Evolutionary conservation across 2,888 invertebrate species (phyloP), one percentile per base, ranked within the genome.

Genomic region (Quadroppia sp.): DNA sequence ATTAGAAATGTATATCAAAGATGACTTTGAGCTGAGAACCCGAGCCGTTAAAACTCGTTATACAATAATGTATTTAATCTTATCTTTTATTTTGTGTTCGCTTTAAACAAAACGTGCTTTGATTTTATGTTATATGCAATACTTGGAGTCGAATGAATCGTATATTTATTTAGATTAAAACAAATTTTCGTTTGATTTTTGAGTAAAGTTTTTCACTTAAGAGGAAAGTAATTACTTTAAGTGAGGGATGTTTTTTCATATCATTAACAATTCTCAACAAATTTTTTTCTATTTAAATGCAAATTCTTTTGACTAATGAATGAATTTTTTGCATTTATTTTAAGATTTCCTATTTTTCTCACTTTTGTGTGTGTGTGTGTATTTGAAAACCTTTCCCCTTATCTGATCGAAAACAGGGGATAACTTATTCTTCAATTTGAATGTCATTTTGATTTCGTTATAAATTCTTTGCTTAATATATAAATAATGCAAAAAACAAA

Each of bases 401-500:
- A 30, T 11, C 56, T 56, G 56, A 56, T 56, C 56, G 17, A 56
- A 56, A 56, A 56, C 56, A 56, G 56, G 23, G 20, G 23, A 53
- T 11, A 15, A 45, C 11, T 45, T 45, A 28, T 56, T 1, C 56
- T 4, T 15, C 28, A 56, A 56, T 56, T 28, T 56, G 15, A 30
- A 30, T 56, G 56, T 56, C 56, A 30, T 56, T 56, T 50, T 45
- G 11, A 17, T 45, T 23, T 30, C 23, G 25, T 56, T 30, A 13
- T 56, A 6, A 25, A 56, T 56, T 28, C 28, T 56, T 28, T 28
- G 56, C 28, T 28, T 30, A 53, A 30, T 56, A 28, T 28, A 28
- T 56, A 56, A 56, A 56, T 56, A 56, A 56, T 56, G 30, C 56
- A 45, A 56, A 53, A 45, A 56, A 56, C 56, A 15, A 28, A 30